Evolutionary conservation across 2,888 invertebrate genomes (phyloP).

Genomic region (Cyaniris semiargus): DNA sequence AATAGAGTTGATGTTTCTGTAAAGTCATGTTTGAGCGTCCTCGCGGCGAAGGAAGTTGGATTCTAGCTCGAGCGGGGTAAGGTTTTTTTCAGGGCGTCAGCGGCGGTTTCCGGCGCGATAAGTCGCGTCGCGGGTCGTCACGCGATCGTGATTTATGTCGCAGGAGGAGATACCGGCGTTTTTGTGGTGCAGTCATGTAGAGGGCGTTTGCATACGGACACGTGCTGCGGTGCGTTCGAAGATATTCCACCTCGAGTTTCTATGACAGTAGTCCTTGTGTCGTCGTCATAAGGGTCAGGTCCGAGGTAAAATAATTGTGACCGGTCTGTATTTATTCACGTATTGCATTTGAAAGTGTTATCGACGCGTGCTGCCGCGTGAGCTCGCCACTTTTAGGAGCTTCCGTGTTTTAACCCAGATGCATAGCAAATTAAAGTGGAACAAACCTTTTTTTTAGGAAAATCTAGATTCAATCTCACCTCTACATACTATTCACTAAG

Average conservation of each 20-base stretch:
- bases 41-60: conserved; percentile 54
- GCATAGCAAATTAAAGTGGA: neutral
- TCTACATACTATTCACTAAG: no score
- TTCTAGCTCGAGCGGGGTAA: conserved; percentile 53
- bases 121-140: conserved; percentile 73
- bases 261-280: neutral
- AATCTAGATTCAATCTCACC: neutral
- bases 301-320: neutral
- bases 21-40: conserved; percentile 44
- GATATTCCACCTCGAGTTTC: neutral
- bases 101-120: conserved; percentile 71
- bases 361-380: conserved; percentile 37
- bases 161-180: conserved; percentile 71
- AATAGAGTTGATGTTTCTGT: conserved; percentile 61
- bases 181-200: conserved; percentile 65
- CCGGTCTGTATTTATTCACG: conserved; percentile 35
- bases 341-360: conserved; percentile 44
- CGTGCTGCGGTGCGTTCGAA: conserved; percentile 26
- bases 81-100: conserved; percentile 29
- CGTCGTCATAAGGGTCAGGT: neutral
- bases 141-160: conserved; percentile 79
- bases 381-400: neutral
- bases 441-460: neutral
- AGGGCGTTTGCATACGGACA: conserved; percentile 47
- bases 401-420: neutral